Base-by-base conservation (phyloP, 2,797 vertebrate species). In the Gila robusta region DNA sequence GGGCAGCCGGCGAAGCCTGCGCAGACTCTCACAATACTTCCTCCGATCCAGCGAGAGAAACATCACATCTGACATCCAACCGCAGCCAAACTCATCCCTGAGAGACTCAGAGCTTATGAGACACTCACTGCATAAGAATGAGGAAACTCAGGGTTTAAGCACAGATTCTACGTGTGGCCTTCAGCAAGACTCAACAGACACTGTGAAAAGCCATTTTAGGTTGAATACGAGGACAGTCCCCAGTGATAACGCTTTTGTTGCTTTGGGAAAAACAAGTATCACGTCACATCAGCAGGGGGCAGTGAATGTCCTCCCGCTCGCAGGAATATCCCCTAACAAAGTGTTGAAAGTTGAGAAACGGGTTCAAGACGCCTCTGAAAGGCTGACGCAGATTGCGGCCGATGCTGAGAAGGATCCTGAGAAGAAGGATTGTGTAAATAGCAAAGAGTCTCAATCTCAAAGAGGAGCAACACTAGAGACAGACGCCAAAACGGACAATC, bases 1-100 rank as follows among this genome's bases (percentile, higher is more conserved):
- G 64, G 94, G 94, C 93, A 94, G 90, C 84, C 94, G 95, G 21
- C 93, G 93, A 4, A 96, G 95, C 88, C 85, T 96, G 37, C 94
- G 94, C 66, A 93, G 92, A 91, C 88, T 91, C 70, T 88, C 91
- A 0, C 92, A 93, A 12, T 89, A 90, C 66, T 72, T 90, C 39
- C 81, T 89, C n/a, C 89, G 21, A n/a, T 47, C n/a, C 56, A 14
- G 71, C 12, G 78, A 70, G 41, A 87, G 88, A 32, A 76, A 23
- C 67, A 32, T 10, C 5, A 84, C 70, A 4, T 87, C 93, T 64
- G 47, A 76, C 26, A 17, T n/a, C 52, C 72, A 26, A n/a, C 26
- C 32, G 32, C 37, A 21, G 10, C 21, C 44, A 8, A 12, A 8
- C 35, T 52, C 78, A 37, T 21, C 21, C 52, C 71, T 17, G 67